Base-by-base conservation (phyloP, 2,113 vertebrate species). In the Heterotis niloticus region DNA sequence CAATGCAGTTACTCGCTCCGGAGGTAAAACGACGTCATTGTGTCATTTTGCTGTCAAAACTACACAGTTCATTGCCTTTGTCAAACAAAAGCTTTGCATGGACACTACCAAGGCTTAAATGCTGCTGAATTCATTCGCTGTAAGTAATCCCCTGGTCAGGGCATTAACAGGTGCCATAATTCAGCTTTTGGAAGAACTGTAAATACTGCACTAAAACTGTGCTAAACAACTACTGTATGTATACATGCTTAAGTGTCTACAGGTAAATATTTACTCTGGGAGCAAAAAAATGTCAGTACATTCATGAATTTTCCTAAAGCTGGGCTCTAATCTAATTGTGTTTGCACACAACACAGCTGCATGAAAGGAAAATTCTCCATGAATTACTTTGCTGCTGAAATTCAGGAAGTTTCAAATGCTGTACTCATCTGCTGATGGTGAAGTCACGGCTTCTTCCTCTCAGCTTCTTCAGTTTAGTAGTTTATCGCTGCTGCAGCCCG, bases 311-410 rank as follows among this genome's bases (percentile, higher is more conserved):
- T 73, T n/a, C 23, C 24, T 73, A 57, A n/a, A 26, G 26, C 44
- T 73, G 71, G 71, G n/a, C 51, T 57, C n/a, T 23, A 73, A 24
- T 54, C 54, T 72, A 72, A 73, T 73, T 24, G 54, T 56, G 51
- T 28, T 4, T 5, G 56, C 44, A 72, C 44, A 72, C 3, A 10
- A 73, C 5, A 57, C n/a, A 28, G 71, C 52, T 56, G 52, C 5
- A 16, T 26, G 66, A 24, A 68, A 16, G 24, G 66, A 1, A 12
- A 29, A 51, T 11, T 56, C 23, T 0, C 17, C 7, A 14, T 23
- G 16, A 51, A n/a, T 54, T 52, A 5, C 11, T 73, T 54, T 52
- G 44, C 9, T 18, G n/a, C 5, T 71, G 18, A 52, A 71, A 51
- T 52, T 11, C 13, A 10, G 24, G 64, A 18, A 28, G 28, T 34